phyloP scores from a whole-genome alignment of 2,888 invertebrate species.

The Paralinhomoeus sp. region DNA sequence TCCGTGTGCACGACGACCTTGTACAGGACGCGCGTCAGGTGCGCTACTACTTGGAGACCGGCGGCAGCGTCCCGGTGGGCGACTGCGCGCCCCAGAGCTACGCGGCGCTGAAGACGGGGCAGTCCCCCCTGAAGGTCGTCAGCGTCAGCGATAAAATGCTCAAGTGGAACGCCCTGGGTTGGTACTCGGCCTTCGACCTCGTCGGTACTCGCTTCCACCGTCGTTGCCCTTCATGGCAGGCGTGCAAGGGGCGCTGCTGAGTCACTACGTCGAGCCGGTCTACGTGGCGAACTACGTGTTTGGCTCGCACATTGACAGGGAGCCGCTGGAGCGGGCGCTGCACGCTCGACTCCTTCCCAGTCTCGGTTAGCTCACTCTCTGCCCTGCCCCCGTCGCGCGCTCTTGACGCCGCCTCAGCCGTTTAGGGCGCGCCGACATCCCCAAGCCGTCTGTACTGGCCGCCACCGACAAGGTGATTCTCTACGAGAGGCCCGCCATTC shows the following conservation, averaged over 20 bases:
- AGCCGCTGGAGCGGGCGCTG: not conserved
- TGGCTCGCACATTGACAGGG: not conserved
- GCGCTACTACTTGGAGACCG: not conserved
- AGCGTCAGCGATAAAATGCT: constrained; percentile 30
- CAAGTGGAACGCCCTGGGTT: constrained; percentile 28
- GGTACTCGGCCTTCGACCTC: not conserved
- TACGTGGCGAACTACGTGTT: constrained; percentile 17
- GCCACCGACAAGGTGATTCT: too few relatives aligned
- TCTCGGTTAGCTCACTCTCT: not conserved
- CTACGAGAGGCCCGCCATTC: too few relatives aligned
- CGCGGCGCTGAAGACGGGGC: constrained; percentile 28
- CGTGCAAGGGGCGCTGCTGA: constrained; percentile 27
- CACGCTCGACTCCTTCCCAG: not conserved
- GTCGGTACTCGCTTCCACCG: too few relatives aligned
- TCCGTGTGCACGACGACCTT: too few relatives aligned
- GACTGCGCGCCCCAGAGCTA: constrained; percentile 23
- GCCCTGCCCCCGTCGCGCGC: too few relatives aligned
- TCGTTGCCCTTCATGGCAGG: not conserved
- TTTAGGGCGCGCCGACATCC: too few relatives aligned
- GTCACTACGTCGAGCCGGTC: constrained; percentile 43
- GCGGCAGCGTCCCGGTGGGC: not conserved
- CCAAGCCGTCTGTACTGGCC: too few relatives aligned
- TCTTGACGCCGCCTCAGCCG: too few relatives aligned
- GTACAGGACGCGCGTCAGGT: not conserved
- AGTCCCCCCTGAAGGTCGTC: constrained; percentile 27